phyloP scores from a whole-genome alignment of 2,888 invertebrate genomes.

The Drepanosiphum platanoidis region DNA sequence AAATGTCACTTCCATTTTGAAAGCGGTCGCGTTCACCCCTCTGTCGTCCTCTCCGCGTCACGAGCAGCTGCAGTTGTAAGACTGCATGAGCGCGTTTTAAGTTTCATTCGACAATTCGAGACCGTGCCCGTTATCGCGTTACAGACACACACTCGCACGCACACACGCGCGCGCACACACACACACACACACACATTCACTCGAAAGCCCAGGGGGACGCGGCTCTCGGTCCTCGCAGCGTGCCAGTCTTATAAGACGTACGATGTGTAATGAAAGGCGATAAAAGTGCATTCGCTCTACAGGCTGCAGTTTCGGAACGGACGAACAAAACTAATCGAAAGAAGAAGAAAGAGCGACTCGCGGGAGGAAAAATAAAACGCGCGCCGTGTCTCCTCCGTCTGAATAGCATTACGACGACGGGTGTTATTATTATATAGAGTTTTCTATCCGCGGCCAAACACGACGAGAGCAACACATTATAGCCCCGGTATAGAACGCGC shows the following conservation, averaged over 20 bases:
- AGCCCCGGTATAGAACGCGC: too few species aligned
- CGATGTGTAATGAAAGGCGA: too few species aligned
- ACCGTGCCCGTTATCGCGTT: conserved; percentile 31
- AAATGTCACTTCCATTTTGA: conserved; percentile 44
- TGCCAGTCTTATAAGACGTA: neutral
- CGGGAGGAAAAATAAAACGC: too few species aligned
- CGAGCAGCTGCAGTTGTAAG: conserved; percentile 39
- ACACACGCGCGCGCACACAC: too few species aligned
- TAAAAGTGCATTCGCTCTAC: neutral
- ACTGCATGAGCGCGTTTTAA: conserved; percentile 35
- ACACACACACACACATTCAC: too few species aligned
- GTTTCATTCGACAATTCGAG: conserved; percentile 3
- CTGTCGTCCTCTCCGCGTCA: neutral
- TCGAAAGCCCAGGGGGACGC: neutral
- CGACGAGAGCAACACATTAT: too few species aligned
- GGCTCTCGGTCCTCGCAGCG: neutral
- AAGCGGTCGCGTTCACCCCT: neutral
- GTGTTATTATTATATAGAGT: too few species aligned
- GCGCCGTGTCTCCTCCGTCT: too few species aligned
- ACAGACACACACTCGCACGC: too few species aligned
- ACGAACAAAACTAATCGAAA: neutral
- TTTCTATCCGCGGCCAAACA: too few species aligned
- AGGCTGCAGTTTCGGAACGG: neutral
- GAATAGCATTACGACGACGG: too few species aligned
- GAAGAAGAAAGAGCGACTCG: neutral